Evolutionary conservation across 2,888 invertebrate genomes (phyloP), one percentile per base, ranked within the genome.

Genomic region (Auanema freiburgensis): DNA sequence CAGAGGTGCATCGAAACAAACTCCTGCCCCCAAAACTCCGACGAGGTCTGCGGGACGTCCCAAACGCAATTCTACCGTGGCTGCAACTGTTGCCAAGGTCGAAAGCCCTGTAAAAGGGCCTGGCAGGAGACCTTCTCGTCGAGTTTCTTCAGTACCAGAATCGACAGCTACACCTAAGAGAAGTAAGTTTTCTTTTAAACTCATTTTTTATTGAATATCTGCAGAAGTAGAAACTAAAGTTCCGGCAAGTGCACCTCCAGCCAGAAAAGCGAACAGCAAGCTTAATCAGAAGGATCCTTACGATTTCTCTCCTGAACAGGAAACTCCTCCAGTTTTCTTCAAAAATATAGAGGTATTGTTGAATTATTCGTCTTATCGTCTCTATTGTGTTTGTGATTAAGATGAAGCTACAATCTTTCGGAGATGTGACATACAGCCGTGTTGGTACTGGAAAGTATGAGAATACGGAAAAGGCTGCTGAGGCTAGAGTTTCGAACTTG

Each of bases 271-370:
- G n/a, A n/a, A n/a, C 8, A 33, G 33, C 8, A 33, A 33, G 33
- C 33, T 33, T 33, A 33, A 33, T 18, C 67, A 63, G 5, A 52
- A 52, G n/a, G 81, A 81, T 65, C 81, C 81, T 2, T 83, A 69
- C 63, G 74, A 76, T 49, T 59, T 80, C 53, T 77, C 77, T 41
- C 67, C 69, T 1, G 69, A 75, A 40, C 59, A 71, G 51, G 76
- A 81, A 53, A 58, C 66, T 40, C 81, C 80, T 57, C 81, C 81
- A 14, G 77, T 79, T 23, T 78, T 79, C 11, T 58, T 81, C 49
- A 72, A 72, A 46, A 75, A 77, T 46, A 79, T 80, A 46, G 66
- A 72, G 46, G 76, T 79, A 18, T 49, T 65, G 24, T 23, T 58
- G 16, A 43, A 14, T 16, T 11, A 43, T 16, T 12, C 23, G 10